Base-by-base conservation (phyloP, 1,140 invertebrate species). In the Bombus confusus region DNA sequence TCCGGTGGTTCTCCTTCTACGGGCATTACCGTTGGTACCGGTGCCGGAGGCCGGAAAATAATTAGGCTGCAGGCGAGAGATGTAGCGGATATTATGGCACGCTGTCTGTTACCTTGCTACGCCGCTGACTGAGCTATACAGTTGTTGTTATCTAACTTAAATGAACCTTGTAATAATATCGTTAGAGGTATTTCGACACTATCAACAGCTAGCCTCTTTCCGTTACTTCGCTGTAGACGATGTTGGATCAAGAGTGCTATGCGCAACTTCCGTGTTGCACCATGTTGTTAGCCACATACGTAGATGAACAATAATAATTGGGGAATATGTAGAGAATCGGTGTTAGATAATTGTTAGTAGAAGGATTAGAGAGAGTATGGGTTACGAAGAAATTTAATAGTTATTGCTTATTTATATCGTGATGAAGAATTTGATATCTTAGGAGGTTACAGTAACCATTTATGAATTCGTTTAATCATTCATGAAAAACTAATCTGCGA, bases 91-190 rank as follows among this genome's bases (percentile, higher is more conserved):
- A 94, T 94, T 94, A 93, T 94, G 91, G 66, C 76, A 80, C 77
- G 88, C 77, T 88, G 84, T 85, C 81, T 88, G 87, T 86, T 92
- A 88, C 87, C 80, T 86, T 52, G 52, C 72, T 76, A 80, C 52
- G 71, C 85, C 85, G 28, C 22, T 47, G 83, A 88, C 89, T 88
- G 90, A 83, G 77, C 90, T 88, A 88, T 90, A 85, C 81, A 90
- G 89, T 92, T 92, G 91, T 93, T 94, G 93, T 94, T 95, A 94
- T 94, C 93, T 94, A 95, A 95, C 94, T 95, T 95, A 95, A 95
- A 95, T 94, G 93, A 95, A 94, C 92, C 94, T 92, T 90, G 92
- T 93, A 94, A 94, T 94, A 93, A 94, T 94, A 94, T 93, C 91
- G 92, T 94, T 94, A 93, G 89, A 90, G 91, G 89, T 87, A 91